These are phyloP conservation scores for Chrysomela aeneicollis DNA, from an alignment of 2,888 invertebrate genomes.

Conservation along the genomic window DNA sequence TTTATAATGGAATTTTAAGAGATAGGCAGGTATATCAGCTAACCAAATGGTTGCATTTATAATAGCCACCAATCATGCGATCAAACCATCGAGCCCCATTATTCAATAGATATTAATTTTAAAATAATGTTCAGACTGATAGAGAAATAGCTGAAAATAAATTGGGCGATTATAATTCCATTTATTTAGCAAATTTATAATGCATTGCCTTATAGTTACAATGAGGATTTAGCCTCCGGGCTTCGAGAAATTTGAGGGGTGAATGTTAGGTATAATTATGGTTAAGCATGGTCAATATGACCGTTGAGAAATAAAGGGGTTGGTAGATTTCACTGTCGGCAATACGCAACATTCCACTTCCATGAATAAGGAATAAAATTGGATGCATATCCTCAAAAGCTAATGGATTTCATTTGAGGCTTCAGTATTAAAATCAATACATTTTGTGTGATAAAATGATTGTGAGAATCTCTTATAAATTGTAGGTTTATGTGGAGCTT, in stretches of 20 bases:
- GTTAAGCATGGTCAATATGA: not conserved
- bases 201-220: conserved; percentile 25
- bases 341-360: no score
- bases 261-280: not conserved
- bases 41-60: conserved; percentile 11
- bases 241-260: not conserved
- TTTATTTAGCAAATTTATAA: conserved; percentile 33
- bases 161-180: conserved; percentile 27
- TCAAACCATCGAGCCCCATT: conserved; percentile 35
- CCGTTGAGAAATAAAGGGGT: not conserved
- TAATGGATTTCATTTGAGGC: no score
- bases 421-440: no score
- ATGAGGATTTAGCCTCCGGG: conserved; percentile 20
- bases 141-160: not conserved
- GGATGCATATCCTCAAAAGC: no score
- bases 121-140: conserved; percentile 26
- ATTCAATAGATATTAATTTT: conserved; percentile 36
- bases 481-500: no score
- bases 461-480: no score
- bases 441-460: no score
- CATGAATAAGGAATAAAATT: no score
- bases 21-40: not conserved
- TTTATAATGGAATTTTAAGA: not conserved
- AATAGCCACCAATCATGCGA: conserved; percentile 40
- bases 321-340: not conserved